Evolutionary conservation across 2,888 invertebrate genomes (phyloP).

Genomic region (Cheilosia pagana): DNA sequence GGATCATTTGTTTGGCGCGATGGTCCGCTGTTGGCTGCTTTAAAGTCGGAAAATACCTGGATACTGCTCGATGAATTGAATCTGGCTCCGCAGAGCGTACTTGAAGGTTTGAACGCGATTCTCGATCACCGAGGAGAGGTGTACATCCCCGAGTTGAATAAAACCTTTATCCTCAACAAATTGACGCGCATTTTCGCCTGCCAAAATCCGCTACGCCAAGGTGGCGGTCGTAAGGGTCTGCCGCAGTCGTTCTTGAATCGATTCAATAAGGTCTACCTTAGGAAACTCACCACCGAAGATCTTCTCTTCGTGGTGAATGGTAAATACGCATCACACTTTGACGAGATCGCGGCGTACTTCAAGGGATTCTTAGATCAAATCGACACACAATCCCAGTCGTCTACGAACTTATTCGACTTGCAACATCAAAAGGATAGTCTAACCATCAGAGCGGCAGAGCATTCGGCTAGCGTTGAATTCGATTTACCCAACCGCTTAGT

Average conservation of each 20-base stretch:
- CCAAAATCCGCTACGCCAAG: conserved; percentile 98
- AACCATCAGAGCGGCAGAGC: conserved; percentile 12
- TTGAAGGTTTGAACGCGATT: conserved; percentile 99
- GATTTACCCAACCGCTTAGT: conserved; percentile 89
- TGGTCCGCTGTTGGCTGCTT: conserved; percentile 96
- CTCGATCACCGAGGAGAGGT: conserved; percentile 98
- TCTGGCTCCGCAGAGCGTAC: conserved; percentile 98
- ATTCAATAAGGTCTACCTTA: conserved; percentile 94
- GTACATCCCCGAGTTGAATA: conserved; percentile 96
- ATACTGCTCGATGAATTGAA: conserved; percentile 98
- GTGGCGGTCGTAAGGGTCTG: conserved; percentile 97
- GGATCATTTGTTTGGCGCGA: conserved; percentile 98
- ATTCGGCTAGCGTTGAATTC: conserved; percentile 79
- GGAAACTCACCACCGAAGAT: conserved; percentile 87
- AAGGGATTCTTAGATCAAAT: conserved; percentile 71
- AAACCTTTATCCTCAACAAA: conserved; percentile 90
- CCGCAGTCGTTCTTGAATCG: conserved; percentile 98
- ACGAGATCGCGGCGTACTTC: conserved; percentile 77
- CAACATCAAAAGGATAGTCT: conserved; percentile 24
- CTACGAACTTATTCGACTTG: conserved; percentile 62
- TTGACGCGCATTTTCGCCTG: conserved; percentile 97
- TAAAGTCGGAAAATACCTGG: conserved; percentile 95
- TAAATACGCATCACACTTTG: conserved; percentile 80
- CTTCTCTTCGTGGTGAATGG: conserved; percentile 83
- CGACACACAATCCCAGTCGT: neutral